Base-by-base conservation (phyloP, 2,113 vertebrate species). In the Tricholaema leucomelas region DNA sequence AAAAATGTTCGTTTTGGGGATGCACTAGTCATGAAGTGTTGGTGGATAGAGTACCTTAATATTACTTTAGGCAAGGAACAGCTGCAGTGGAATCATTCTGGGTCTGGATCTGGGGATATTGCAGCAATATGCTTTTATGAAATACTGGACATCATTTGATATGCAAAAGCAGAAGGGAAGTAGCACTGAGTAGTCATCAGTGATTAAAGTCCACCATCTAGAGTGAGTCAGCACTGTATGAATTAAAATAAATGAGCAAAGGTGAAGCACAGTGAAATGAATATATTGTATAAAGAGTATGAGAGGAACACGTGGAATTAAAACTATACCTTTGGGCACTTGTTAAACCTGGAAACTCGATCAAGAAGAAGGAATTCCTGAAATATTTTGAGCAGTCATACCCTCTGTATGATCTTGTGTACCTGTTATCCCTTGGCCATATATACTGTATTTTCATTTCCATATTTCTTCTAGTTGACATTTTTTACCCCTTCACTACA, bases 231-330 rank as follows among this genome's bases (percentile, higher is more conserved):
- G 56, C 48, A 17, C 33, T 59, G 15, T 60, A 55, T 42, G 20
- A 89, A 88, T 82, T 91, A 83, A 89, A 82, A 76, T 59, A 91
- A 89, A 85, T 74, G 78, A 91, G 46, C 52, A 88, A 82, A 93
- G 92, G 38, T 35, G 23, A 85, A 93, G 69, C 38, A 71, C 21
- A 52, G 56, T 55, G 33, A 87, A 93, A 85, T 73, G 77, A 85
- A 73, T 70, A 60, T 12, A 25, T 46, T 56, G 27, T 60, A 48
- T 56, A 92, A 36, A 60, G 14, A 52, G 14, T 31, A 3, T 0
- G 2, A 76, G 24, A 14, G 50, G 33, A 52, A 76, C 87, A 80
- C 21, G 11, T 66, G 18, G 30, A 71, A 73, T 71, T 89, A 77
- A 90, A 91, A 42, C 36, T 71, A 3, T 71, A 87, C 65, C 52